Base-by-base conservation (phyloP, 2,888 invertebrate genomes). In the Apodemia mormo region DNA sequence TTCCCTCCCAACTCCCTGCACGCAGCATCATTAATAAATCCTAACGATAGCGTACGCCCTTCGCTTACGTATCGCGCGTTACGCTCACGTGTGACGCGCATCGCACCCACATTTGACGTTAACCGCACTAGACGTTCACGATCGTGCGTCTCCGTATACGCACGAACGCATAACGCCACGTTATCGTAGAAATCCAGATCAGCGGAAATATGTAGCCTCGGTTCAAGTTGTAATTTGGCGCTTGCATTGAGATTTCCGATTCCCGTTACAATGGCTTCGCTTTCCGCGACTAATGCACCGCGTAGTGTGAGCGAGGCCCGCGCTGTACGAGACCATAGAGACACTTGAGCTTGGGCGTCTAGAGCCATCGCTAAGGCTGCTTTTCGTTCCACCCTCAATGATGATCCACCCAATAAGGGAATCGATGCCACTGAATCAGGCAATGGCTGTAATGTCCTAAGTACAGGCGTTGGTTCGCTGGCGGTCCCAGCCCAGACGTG, bases 121-220 rank as follows among this genome's bases (percentile, higher is more conserved):
- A 68, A 14, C 4, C 49, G 49, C 56, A 69, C 54, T 37, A 22
- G 37, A 52, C 29, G 2, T 6, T 29, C 40, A 4, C 52, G 70
- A 33, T 0, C 14, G 75, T 80, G 78, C 56, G 72, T 74, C 66
- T 71, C 81, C 54, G 76, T 65, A 69, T 70, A 56, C 54, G 76
- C 82, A 79, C 87, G 87, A 80, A 88, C 89, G 81, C 90, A 90
- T 72, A 88, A 82, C 80, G 85, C 78, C 76, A 80, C 79, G 71
- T 65, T 77, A 68, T 79, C 81, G 84, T 89, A 87, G 84, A 90
- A 89, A 83, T 90, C 90, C 65, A 87, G 80, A 78, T 86, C 82
- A 64, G 85, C 78, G 68, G 77, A 78, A 69, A 88, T 72, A 76
- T 74, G 78, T 79, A 84, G 77, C 49, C 77, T 76, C 73, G 85